Conservation (phyloP, 2,797 vertebrate species). For the Coendou prehensilis region DNA sequence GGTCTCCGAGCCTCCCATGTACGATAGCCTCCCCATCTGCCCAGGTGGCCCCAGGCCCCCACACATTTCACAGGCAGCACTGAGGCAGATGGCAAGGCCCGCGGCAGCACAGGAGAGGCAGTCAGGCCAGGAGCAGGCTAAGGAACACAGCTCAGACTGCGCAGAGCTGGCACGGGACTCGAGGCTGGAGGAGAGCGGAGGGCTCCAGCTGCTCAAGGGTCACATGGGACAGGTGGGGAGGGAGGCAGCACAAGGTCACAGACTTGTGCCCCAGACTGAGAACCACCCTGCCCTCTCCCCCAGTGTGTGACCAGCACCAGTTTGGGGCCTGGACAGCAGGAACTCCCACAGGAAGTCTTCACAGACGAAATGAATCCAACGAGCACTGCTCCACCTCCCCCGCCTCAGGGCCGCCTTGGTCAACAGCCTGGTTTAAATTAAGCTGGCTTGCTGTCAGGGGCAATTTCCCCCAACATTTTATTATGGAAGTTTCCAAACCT, state of each 20-base stretch:
- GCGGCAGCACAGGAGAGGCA: background rate
- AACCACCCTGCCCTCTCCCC: background rate
- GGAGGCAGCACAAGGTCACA: background rate
- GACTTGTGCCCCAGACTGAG: background rate
- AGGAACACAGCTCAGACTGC: background rate
- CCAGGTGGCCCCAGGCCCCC: background rate
- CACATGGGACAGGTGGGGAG: fast-evolving
- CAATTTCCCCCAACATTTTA: background rate
- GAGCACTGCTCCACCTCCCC: background rate
- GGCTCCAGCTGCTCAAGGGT: background rate
- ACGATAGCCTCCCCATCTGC: background rate
- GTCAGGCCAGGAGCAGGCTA: background rate
- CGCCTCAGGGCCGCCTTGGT: background rate
- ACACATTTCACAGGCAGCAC: background rate
- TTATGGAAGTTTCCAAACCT: background rate
- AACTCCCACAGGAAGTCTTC: slow-evolving; percentile 2
- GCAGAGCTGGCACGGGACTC: background rate
- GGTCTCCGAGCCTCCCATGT: background rate
- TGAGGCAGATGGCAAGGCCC: background rate
- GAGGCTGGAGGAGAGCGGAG: background rate
- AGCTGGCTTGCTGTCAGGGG: background rate
- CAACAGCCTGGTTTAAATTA: slow-evolving; percentile 66
- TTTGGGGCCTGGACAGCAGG: background rate
- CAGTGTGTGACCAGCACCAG: background rate
- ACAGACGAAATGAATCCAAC: background rate